Conservation (phyloP, 2,113 vertebrate genomes). For the Lampris incognitus region DNA sequence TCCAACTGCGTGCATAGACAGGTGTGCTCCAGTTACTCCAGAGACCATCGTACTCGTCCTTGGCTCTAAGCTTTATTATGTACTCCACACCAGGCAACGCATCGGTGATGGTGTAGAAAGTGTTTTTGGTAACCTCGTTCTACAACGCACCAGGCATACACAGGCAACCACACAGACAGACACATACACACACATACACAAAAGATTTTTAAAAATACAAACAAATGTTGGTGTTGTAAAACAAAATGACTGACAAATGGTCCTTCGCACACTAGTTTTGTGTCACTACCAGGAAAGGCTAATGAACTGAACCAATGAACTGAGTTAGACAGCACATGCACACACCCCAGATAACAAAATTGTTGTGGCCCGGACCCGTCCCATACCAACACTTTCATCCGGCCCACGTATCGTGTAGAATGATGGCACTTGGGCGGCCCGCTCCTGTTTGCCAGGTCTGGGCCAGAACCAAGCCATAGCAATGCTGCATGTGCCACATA, state of each 20-base stretch:
- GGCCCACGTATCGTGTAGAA: too few species aligned
- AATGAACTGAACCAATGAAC: background rate
- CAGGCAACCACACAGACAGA: background rate
- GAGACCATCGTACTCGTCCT: constrained; percentile 68
- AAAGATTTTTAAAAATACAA: too few species aligned
- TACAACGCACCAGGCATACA: constrained; percentile 8
- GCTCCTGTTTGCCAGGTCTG: too few species aligned
- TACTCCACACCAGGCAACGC: constrained; percentile 65
- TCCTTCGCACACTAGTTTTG: too few species aligned
- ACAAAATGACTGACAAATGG: too few species aligned
- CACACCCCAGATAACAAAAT: background rate
- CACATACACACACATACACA: background rate
- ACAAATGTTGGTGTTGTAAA: too few species aligned
- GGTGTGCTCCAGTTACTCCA: constrained; percentile 80
- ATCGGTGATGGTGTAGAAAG: constrained; percentile 61
- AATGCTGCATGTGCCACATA: too few species aligned
- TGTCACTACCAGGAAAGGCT: background rate
- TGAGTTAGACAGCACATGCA: background rate
- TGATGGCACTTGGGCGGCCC: too few species aligned
- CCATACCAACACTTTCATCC: too few species aligned
- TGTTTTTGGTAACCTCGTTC: accelerated
- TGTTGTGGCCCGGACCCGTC: too few species aligned
- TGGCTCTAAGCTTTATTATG: constrained; percentile 67
- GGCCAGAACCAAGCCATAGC: too few species aligned
- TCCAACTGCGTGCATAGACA: constrained; percentile 67